Percentiles rank a stretch among this genome's conserved stretches.
Conservation (phyloP, 2,888 invertebrate genomes). For the Mylabris sibirica region DNA sequence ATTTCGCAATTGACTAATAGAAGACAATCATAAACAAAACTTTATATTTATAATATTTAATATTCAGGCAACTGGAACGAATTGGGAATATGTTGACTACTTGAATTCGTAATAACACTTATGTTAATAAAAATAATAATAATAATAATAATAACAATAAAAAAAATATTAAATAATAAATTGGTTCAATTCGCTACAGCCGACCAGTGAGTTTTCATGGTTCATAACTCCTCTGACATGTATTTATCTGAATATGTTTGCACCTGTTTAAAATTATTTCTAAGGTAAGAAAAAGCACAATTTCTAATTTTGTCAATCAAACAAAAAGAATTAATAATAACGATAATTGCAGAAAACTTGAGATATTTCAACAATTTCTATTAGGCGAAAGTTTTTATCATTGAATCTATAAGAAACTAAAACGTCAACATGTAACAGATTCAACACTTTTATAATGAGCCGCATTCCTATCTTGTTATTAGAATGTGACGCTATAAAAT, state of each 20-base stretch:
- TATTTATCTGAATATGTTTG: constrained; percentile 48
- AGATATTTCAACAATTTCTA: no score
- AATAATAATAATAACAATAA: no score
- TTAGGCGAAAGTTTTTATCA: no score
- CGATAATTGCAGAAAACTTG: no score
- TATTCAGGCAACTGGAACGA: constrained; percentile 26
- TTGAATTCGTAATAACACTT: constrained; percentile 41
- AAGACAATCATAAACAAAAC: background rate
- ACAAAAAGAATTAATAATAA: no score
- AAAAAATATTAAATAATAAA: background rate
- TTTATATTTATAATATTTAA: background rate
- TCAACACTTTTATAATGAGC: constrained; percentile 58
- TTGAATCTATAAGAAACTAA: constrained; percentile 44
- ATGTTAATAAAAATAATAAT: constrained; percentile 47
- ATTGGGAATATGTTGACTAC: constrained; percentile 49
- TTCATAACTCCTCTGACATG: constrained; percentile 47
- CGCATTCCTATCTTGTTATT: constrained; percentile 50
- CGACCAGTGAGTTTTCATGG: constrained; percentile 50
- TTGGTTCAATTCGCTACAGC: constrained; percentile 49
- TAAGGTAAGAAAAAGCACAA: background rate
- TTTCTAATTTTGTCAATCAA: no score
- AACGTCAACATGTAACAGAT: constrained; percentile 52
- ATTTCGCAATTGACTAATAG: background rate
- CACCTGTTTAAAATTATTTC: constrained; percentile 39
- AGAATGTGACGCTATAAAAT: constrained; percentile 28